Percentiles rank a stretch among this genome's conserved stretches.
Evolutionary conservation across 2,113 vertebrate species (phyloP).

Genomic region (Pavo muticus): DNA sequence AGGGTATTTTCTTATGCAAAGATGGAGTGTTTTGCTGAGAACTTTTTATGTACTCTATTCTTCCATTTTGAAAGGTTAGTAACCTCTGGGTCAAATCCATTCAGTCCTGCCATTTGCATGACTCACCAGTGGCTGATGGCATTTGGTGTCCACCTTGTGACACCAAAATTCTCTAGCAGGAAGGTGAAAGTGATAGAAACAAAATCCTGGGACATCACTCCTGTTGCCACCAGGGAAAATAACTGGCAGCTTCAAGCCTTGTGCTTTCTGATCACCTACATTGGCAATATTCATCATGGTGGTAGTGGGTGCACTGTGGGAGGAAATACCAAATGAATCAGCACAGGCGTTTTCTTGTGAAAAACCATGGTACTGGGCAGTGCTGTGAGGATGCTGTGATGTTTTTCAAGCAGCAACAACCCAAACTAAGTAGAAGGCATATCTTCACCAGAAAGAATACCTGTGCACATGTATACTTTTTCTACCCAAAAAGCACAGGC

Average conservation of each 20-base stretch:
- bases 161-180: not conserved
- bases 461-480: not conserved
- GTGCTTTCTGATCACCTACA: not conserved
- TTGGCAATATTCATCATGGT: not conserved
- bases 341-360: not conserved
- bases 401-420: not conserved
- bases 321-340: not conserved
- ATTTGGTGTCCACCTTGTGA: not conserved
- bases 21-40: not conserved
- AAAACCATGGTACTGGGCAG: not conserved
- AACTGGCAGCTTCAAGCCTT: not conserved
- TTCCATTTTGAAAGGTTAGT: not conserved
- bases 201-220: not conserved
- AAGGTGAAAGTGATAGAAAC: not conserved
- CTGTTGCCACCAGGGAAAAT: not conserved
- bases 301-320: not conserved
- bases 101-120: not conserved
- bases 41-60: not conserved
- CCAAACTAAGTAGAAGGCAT: not conserved
- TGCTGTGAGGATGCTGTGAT: not conserved
- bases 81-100: not conserved
- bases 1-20: not conserved
- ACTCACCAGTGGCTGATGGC: not conserved
- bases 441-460: not conserved
- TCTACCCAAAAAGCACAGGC: not conserved